Base-by-base conservation (phyloP, 2,113 vertebrate species). In the Bothrops jararaca region DNA sequence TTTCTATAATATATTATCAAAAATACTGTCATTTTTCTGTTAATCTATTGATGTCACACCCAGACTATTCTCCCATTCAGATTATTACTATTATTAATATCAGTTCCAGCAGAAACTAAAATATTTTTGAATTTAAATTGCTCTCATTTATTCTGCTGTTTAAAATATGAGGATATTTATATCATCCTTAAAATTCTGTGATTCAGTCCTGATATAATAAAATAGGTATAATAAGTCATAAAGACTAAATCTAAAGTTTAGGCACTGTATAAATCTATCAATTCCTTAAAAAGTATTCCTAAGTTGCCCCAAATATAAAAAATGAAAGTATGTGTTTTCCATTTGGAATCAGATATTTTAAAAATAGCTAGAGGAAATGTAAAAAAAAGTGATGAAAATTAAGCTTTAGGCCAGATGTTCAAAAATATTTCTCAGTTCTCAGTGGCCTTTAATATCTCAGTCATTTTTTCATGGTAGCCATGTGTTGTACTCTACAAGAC, bases 311-410 rank as follows among this genome's bases (percentile, higher is more conserved):
- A 42, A 39, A 9, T 69, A 24, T 34, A 69, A 22, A 92, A 48
- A 91, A 60, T 18, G 56, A 54, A 22, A 91, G 42, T 90, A 53
- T 18, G 56, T 54, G 15, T 56, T 4, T 89, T 23, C 26, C 92
- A 93, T 74, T 4, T 1, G 3, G 12, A 39, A 88, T 92, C 56
- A 56, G 0, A 0, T 58, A 88, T 7, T 12, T 92, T 0, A 23
- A 29, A 94, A 34, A 11, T 85, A 95, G 85, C 24, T 42, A 90
- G 90, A 95, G 20, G 42, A 89, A 93, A 34, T 42, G 90, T 93
- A 89, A 64, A 86, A 45, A 45, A 69, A 85, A 23, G 94, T 50
- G 13, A 88, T 91, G 39, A 90, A 92, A 91, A 93, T 90, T 42
- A 1, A n/a, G 90, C 93, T 54, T 95, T 26, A 29, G 50, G 26